These are phyloP conservation scores for Cataglyphis livida DNA, from an alignment of 2,888 invertebrate species.

Conservation along the genomic window DNA sequence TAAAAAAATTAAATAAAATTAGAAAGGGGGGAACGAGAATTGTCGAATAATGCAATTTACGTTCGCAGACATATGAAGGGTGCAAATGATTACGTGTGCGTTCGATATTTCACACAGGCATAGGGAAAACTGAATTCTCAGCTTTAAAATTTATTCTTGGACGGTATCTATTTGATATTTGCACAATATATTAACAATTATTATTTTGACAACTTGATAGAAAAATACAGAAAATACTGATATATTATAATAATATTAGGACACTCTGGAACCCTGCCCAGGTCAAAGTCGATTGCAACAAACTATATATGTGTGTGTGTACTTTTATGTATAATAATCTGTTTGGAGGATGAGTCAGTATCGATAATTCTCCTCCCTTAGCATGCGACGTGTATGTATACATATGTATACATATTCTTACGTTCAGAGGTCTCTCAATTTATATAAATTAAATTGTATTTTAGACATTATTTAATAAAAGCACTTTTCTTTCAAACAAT, in stretches of 20 bases:
- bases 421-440: not conserved
- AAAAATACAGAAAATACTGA: slow-evolving; percentile 84
- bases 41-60: not conserved
- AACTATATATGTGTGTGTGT: slow-evolving; percentile 70
- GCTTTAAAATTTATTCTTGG: slow-evolving; percentile 84
- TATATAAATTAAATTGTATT: slow-evolving; percentile 2
- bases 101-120: slow-evolving; percentile 22
- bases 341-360: slow-evolving; percentile 72
- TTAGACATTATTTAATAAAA: not conserved
- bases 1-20: slow-evolving; percentile 4
- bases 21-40: not conserved
- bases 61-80: not conserved
- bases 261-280: slow-evolving; percentile 82
- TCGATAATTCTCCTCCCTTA: slow-evolving; percentile 64
- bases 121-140: slow-evolving; percentile 71
- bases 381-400: slow-evolving; percentile 60
- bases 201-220: slow-evolving; percentile 81
- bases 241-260: slow-evolving; percentile 82
- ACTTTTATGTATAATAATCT: slow-evolving; percentile 75
- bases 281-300: slow-evolving; percentile 82
- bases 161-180: slow-evolving; percentile 85
- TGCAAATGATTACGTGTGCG: not conserved
- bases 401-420: slow-evolving; percentile 43
- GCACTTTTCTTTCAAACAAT: not conserved
- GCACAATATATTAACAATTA: slow-evolving; percentile 85